Evolutionary conservation across 2,113 vertebrate genomes (phyloP).

Genomic region (Butastur rufipennis): DNA sequence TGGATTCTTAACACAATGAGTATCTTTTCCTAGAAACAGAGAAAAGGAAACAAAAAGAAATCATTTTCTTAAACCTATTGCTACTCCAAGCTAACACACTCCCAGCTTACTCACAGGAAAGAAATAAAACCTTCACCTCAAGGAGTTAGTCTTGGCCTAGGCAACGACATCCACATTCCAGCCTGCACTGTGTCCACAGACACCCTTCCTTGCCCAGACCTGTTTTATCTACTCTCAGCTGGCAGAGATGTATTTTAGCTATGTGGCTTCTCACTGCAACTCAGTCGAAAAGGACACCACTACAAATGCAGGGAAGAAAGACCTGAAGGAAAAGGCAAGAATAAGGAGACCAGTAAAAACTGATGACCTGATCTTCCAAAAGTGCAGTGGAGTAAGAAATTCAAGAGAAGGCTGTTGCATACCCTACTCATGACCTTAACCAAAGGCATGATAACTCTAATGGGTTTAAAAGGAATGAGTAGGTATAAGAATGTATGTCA

Average conservation of each 20-base stretch:
- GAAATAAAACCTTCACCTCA: constrained; percentile 30
- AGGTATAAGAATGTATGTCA: not conserved
- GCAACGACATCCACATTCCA: constrained; percentile 26
- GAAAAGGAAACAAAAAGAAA: not conserved
- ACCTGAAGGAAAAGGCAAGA: not conserved
- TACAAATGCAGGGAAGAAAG: not conserved
- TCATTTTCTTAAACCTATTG: not conserved
- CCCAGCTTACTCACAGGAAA: constrained; percentile 27
- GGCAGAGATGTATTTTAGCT: not conserved
- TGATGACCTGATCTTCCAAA: not conserved
- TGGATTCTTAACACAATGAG: not conserved
- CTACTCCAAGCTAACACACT: not conserved
- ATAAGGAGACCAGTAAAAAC: not conserved
- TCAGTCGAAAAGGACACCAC: not conserved
- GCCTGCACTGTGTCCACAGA: not conserved
- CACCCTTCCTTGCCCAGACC: not conserved
- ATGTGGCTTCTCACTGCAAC: not conserved
- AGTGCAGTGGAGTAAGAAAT: not conserved
- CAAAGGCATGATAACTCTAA: not conserved
- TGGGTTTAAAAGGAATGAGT: not conserved
- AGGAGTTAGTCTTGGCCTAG: constrained; percentile 16
- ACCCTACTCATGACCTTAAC: not conserved
- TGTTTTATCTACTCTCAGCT: not conserved
- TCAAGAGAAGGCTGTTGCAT: not conserved
- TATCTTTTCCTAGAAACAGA: not conserved